Base-by-base conservation (phyloP, 2,888 invertebrate genomes). In the Octonoba sinensis region DNA sequence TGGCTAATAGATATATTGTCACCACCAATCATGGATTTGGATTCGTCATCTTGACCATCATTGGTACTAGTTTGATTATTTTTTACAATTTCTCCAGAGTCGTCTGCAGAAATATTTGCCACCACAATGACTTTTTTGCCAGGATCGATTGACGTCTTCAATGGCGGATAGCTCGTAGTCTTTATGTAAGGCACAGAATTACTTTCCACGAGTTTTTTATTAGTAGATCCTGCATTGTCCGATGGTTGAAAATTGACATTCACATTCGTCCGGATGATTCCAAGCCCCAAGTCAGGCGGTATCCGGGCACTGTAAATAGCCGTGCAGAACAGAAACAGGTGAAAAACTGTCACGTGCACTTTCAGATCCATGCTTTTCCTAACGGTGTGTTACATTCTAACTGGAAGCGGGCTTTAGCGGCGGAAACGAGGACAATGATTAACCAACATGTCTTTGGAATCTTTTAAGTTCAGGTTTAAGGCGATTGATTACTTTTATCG, bases 311-410 rank as follows among this genome's bases (percentile, higher is more conserved):
- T 27, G 18, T 13, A 51, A 54, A 18, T n/a, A n/a, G 27, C 27
- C 27, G 44, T 20, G 4, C 24, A 15, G 47, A 46, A 2, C 1
- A 60, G 24, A 36, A 73, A 36, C 12, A 54, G 13, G 20, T 44
- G 13, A 20, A 73, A 44, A n/a, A 57, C 6, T 24, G 57, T 27
- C 46, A 60, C 51, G 12, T n/a, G 27, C 24, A 47, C 27, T 47
- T 46, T 62, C 16, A 36, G 54, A 72, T 8, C 27, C 79, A 79
- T 79, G 73, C 27, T 36, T 73, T 59, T 44, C 79, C 44, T 54
- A 24, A 24, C 49, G 73, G 56, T 44, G 44, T 62, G 44, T 64
- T 73, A 73, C 79, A 79, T 79, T 62, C 73, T 73, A 72, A 69
- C 44, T 79, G 79, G 73, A 69, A 73, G 66, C 67, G 62, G 64